Conservation (phyloP, 2,797 vertebrate genomes). For the Alauda arvensis region DNA sequence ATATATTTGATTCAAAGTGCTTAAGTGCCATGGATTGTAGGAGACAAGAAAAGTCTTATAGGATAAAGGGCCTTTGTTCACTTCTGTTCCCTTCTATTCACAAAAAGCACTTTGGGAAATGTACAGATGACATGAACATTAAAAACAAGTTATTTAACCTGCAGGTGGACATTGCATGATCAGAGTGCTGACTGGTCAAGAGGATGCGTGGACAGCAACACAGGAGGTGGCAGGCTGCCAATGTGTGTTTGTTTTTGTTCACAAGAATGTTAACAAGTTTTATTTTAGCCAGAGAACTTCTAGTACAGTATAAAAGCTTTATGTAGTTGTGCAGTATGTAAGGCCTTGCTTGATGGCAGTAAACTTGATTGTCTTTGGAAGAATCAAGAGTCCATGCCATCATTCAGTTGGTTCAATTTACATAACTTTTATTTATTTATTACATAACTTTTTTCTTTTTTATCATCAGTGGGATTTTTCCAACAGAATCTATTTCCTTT, state of each 20-base stretch:
- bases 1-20: background rate
- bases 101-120: background rate
- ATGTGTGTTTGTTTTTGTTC: background rate
- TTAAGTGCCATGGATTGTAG: background rate
- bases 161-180: rapidly evolving
- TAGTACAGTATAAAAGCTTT: background rate
- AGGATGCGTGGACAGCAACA: rapidly evolving
- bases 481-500: background rate
- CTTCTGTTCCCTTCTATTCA: background rate
- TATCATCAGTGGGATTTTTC: background rate
- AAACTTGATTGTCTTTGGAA: background rate
- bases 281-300: background rate
- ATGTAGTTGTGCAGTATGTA: background rate
- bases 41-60: background rate
- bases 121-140: background rate
- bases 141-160: background rate
- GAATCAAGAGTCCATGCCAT: background rate
- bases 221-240: background rate
- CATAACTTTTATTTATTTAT: background rate
- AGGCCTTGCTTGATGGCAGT: background rate
- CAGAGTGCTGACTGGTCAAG: background rate
- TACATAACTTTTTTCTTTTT: background rate
- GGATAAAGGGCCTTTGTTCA: background rate
- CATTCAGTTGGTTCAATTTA: background rate
- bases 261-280: background rate